Base-by-base conservation (phyloP, 2,797 vertebrate species). In the Coranthus polyacanthus region DNA sequence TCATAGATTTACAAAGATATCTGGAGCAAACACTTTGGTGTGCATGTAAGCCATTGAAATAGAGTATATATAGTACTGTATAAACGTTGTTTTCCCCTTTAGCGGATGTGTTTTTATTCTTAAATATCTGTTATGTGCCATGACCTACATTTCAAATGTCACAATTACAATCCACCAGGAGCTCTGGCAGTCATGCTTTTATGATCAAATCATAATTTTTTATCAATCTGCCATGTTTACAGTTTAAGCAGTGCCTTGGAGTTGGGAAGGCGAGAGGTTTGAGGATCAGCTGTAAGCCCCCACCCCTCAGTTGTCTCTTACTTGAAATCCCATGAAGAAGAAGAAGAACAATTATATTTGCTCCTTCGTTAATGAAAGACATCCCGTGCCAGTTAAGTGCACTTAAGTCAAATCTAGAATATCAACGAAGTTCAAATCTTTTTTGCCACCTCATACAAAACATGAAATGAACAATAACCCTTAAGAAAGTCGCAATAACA, bases 211-310 rank as follows among this genome's bases (percentile, higher is more conserved):
- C 62, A 22, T 80, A 9, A 1, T 41, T 62, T 81, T 76, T 82
- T 75, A 76, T 85, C 79, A 81, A 84, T 90, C 89, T 89, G 88
- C 83, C 89, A 87, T 92, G 94, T 94, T 94, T 94, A 93, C 91
- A 90, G 84, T 91, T 85, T 49, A 91, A 90, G 91, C 90, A 93
- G 93, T 95, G 93, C 94, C 94, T 95, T 94, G 92, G 89, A 92
- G 63, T 86, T 72, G 61, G 84, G 76, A 88, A 78, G 66, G 45
- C 37, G 59, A 79, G 58, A 78, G 53, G 65, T 75, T 74, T 57
- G 59, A 55, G 44, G 79, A 81, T 71, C 17, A 20, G 52, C 78
- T 63, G 34, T 63, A 57, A 75, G 43, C 42, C 64, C 52, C 24
- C 38, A 16, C 3, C 64, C 64, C 43, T 13, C 57, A 57, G 32